Evolutionary conservation across 30 jellyfish, hydroid and myxozoan genomes (phyloP), one percentile per base, ranked within the genome.

Genomic region (Pelagia noctiluca): DNA sequence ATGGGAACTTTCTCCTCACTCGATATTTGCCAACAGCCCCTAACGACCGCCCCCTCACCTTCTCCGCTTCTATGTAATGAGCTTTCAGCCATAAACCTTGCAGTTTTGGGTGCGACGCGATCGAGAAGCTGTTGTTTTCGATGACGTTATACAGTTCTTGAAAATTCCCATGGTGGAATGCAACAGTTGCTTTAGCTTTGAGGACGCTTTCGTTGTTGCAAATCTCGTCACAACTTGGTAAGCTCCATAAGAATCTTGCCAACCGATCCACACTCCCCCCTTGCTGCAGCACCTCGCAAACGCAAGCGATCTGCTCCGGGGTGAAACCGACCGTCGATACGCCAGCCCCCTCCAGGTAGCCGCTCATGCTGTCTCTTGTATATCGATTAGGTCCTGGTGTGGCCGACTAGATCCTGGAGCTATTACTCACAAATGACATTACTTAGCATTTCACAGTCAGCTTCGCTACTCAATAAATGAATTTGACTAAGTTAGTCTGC

Each of bases 1-100:
- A 77, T 21, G 99, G 99, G 57, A 72, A 94, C 95, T 89, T 94
- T 80, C 97, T 87, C 52, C 99, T 63, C 0, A 94, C 96, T 8
- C 99, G 96, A 46, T 87, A 94, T 57, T 89, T 89, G 11, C 96
- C 99, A 13, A 94, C 99, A 0, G 99, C 97, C 53, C 97, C 97
- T 5, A 94, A 87, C 18, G 97, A 95, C 16, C 97, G 63, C 7
- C 97, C 97, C 52, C 97, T 33, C 22, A 87, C 88, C 42, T 78
- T 84, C 81, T 94, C 99, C 3, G 96, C 97, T 71, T 94, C 97
- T 16, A 83, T 79, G 79, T 94, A 94, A 50, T 87, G 97, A 1
- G 96, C 97, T 64, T 94, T 75, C 30, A 87, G 89, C 99, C 99
- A 94, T 16, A 94, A 47, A 53, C 73, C 76, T 70, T 94, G 99